phyloP scores from a whole-genome alignment of 2,113 vertebrate genomes.

The Sander vitreus region DNA sequence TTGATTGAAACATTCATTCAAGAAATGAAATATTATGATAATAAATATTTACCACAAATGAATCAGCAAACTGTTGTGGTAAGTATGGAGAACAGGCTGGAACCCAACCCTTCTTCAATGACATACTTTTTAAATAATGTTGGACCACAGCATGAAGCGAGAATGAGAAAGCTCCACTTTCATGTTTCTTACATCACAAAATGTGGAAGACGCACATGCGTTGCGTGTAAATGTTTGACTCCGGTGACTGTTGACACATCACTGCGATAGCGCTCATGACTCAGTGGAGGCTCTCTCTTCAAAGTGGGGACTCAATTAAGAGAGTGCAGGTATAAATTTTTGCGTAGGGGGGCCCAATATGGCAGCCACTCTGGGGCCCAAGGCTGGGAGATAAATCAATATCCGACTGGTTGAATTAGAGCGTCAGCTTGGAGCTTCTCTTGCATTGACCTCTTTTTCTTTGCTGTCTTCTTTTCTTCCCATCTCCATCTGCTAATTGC shows the following conservation, averaged over 20 bases:
- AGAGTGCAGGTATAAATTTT: slow-evolving; percentile 76
- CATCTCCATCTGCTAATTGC: slow-evolving; percentile 74
- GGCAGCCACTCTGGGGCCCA: slow-evolving; percentile 56
- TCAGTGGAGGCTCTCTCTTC: slow-evolving; percentile 45
- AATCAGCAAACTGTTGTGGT: not conserved
- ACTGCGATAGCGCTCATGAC: slow-evolving; percentile 22
- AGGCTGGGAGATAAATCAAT: slow-evolving; percentile 73
- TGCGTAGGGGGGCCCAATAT: slow-evolving; percentile 75
- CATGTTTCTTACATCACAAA: not conserved
- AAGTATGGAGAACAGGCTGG: not conserved
- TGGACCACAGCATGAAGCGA: not conserved
- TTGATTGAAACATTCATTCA: slow-evolving; percentile 8
- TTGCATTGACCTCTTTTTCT: slow-evolving; percentile 33
- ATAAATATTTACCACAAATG: not conserved
- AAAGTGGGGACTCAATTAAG: slow-evolving; percentile 70
- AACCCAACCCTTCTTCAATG: not conserved
- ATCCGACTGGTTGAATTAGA: slow-evolving; percentile 55
- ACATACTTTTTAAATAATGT: not conserved
- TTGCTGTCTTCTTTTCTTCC: slow-evolving; percentile 9
- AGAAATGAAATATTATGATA: not conserved
- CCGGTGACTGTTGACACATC: slow-evolving; percentile 38
- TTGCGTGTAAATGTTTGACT: slow-evolving; percentile 9
- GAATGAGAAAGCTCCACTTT: not conserved
- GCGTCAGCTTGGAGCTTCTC: slow-evolving; percentile 29
- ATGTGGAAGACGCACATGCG: not conserved